phyloP scores from a whole-genome alignment of 2,888 invertebrate genomes.

The Apodemia duryi region DNA sequence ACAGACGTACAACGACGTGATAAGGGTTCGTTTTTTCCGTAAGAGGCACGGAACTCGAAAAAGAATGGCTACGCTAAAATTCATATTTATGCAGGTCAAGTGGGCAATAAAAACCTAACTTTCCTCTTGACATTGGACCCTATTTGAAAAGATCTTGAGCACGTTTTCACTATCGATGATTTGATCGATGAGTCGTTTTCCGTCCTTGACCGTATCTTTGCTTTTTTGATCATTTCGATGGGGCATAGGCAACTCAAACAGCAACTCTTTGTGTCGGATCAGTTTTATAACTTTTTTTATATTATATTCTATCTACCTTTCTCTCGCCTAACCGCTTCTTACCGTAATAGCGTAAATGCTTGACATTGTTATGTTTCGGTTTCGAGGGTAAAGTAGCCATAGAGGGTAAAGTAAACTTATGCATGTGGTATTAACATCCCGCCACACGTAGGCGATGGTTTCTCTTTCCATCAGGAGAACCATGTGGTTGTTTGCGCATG shows the following conservation, averaged over 20 bases:
- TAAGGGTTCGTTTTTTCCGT: too few species aligned
- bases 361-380: too few species aligned
- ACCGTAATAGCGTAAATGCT: too few species aligned
- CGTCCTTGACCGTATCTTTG: conserved; percentile 6
- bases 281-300: background rate
- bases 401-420: too few species aligned
- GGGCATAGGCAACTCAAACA: background rate
- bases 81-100: conserved; percentile 7
- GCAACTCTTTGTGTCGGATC: background rate
- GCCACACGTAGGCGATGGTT: too few species aligned
- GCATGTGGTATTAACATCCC: too few species aligned
- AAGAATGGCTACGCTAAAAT: background rate
- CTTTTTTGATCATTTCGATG: conserved; percentile 7
- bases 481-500: too few species aligned
- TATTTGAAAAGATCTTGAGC: conserved; percentile 9
- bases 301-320: too few species aligned
- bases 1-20: too few species aligned
- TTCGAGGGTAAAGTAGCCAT: too few species aligned
- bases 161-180: conserved; percentile 13
- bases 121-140: conserved; percentile 10
- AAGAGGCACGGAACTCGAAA: background rate
- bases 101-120: background rate
- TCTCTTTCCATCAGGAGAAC: too few species aligned
- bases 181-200: conserved; percentile 10
- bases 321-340: too few species aligned